phyloP scores from a whole-genome alignment of 2,888 invertebrate genomes.

The Amblyjoppa fuscipennis region DNA sequence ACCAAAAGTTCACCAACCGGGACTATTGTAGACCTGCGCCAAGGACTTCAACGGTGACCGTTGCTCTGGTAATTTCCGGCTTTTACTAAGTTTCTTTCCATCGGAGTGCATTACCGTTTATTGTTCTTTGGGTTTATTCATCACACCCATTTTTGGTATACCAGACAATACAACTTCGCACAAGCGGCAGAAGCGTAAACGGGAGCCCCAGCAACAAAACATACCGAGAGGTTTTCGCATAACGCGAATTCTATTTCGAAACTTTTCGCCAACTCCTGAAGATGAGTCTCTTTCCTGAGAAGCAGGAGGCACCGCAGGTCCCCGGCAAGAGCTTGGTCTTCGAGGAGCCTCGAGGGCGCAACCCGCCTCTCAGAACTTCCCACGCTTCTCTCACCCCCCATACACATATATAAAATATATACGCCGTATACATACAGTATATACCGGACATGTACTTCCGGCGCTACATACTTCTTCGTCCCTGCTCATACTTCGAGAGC shows the following conservation, averaged over 20 bases:
- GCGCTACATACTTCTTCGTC: slow-evolving; percentile 44
- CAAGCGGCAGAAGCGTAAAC: background rate
- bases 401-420: too few relatives aligned
- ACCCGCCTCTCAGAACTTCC: slow-evolving; percentile 30
- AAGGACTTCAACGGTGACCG: too few relatives aligned
- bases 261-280: slow-evolving; percentile 5
- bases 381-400: slow-evolving; percentile 16
- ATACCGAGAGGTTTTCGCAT: background rate
- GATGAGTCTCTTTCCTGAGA: background rate
- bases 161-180: background rate
- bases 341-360: slow-evolving; percentile 15
- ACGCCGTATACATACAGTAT: background rate
- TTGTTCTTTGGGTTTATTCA: background rate
- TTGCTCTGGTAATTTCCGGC: background rate
- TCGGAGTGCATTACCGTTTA: background rate
- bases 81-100: background rate
- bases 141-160: background rate
- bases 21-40: too few relatives aligned
- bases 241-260: slow-evolving; percentile 28
- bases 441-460: background rate
- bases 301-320: background rate
- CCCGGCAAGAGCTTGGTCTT: slow-evolving; percentile 24
- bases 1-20: too few relatives aligned
- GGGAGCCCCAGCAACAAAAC: background rate
- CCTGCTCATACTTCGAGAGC: slow-evolving; percentile 32